phyloP scores from a whole-genome alignment of 2,888 invertebrate genomes.

The Tillus elongatus region DNA sequence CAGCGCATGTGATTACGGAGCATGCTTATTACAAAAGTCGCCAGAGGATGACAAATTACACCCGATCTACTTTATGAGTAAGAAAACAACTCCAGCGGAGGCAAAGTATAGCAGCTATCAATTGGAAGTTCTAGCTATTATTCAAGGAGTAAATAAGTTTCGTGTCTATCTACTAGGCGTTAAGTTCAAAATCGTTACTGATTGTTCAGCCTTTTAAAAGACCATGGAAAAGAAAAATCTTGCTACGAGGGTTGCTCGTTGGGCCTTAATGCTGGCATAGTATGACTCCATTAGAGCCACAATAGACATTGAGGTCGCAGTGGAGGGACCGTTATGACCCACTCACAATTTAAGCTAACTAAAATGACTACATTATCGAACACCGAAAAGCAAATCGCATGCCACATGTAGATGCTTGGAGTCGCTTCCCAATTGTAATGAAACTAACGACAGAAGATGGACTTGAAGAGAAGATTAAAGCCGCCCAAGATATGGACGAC shows the following conservation, averaged over 20 bases:
- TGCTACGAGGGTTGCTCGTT: conserved; percentile 18
- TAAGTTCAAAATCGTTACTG: conserved; percentile 18
- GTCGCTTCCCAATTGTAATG: conserved; percentile 12
- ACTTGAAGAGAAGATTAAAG: conserved; percentile 9
- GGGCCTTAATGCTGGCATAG: conserved; percentile 22
- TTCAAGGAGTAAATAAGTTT: conserved; percentile 31
- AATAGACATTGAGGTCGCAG: too few relatives aligned
- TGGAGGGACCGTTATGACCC: too few relatives aligned
- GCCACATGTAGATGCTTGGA: conserved; percentile 17
- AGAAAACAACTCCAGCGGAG: conserved; percentile 26
- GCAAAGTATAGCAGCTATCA: conserved; percentile 31
- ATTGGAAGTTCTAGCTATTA: conserved; percentile 31
- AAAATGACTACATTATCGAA: too few relatives aligned
- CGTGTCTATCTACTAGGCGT: conserved; percentile 27
- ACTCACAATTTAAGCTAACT: too few relatives aligned
- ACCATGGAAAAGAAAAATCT: conserved; percentile 14
- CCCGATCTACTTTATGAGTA: conserved; percentile 24
- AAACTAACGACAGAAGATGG: conserved; percentile 6
- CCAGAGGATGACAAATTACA: conserved; percentile 17
- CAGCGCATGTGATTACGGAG: conserved; percentile 18
- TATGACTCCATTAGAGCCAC: conserved; percentile 21
- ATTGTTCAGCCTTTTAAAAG: conserved; percentile 13
- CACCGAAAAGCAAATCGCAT: conserved; percentile 23
- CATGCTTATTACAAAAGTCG: conserved; percentile 18
- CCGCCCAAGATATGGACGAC: conserved; percentile 15